phyloP scores from a whole-genome alignment of 1,140 invertebrate species.

The Bactericera cockerelli region DNA sequence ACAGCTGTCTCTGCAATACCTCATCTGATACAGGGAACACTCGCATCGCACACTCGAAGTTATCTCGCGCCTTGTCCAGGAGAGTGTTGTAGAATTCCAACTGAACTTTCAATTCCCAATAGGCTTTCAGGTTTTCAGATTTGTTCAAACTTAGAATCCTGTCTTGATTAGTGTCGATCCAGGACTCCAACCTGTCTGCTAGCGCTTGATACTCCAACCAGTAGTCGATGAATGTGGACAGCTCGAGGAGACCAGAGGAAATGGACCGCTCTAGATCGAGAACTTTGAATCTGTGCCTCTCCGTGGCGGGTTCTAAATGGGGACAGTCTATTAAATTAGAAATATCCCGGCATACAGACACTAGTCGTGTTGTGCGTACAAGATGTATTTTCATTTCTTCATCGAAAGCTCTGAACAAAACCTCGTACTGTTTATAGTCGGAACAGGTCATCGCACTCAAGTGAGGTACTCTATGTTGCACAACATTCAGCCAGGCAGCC shows the following conservation, averaged over 20 bases:
- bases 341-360: slow-evolving; percentile 53
- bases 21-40: slow-evolving; percentile 65
- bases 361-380: slow-evolving; percentile 50
- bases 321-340: slow-evolving; percentile 53
- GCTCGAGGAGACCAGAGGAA: slow-evolving; percentile 44
- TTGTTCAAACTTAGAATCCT: slow-evolving; percentile 39
- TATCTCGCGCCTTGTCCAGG: slow-evolving; percentile 44
- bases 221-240: slow-evolving; percentile 55
- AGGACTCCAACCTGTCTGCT: slow-evolving; percentile 51
- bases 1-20: slow-evolving; percentile 57
- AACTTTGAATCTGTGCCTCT: slow-evolving; percentile 48
- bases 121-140: slow-evolving; percentile 53
- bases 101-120: slow-evolving; percentile 41
- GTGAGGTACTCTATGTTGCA: slow-evolving; percentile 62
- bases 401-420: slow-evolving; percentile 43
- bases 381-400: slow-evolving; percentile 61
- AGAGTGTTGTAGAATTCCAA: slow-evolving; percentile 3
- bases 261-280: slow-evolving; percentile 54
- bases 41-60: slow-evolving; percentile 58
- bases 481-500: slow-evolving; percentile 59
- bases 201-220: slow-evolving; percentile 55
- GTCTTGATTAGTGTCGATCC: slow-evolving; percentile 51
- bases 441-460: slow-evolving; percentile 56
- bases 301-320: slow-evolving; percentile 49
- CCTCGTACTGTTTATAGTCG: slow-evolving; percentile 69